Evolutionary conservation across 2,797 vertebrate species (phyloP), one percentile per base, ranked within the genome.

Genomic region (Peromyscus eremicus): DNA sequence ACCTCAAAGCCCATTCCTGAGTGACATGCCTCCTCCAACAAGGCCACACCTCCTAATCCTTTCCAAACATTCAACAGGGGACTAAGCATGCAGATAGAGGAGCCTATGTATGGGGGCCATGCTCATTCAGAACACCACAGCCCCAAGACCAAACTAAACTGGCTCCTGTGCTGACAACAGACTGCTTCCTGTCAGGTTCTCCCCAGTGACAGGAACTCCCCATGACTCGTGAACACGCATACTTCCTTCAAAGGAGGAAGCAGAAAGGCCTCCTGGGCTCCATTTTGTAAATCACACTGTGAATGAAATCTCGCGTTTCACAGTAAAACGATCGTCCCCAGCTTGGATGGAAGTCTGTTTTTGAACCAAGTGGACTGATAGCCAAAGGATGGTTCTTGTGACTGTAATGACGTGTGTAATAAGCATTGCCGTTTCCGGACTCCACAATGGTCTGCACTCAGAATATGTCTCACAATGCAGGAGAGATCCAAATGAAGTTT

Each of bases 281-380:
- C 29, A 1, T 64, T 96, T 86, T 95, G 92, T 76, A 98, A 98
- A 96, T 97, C 94, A 25, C 94, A 55, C 57, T 62, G 13, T 75
- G 85, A 97, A 90, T 2, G 1, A 95, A 89, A 93, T 0, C 0
- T 34, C 92, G 34, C 60, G 70, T 96, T 97, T 98, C 88, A 86
- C 64, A 52, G 49, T 76, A 96, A 92, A 94, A 46, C 81, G 79
- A 29, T 55, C 81, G 77, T 68, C 11, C 16, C 92, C 95, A 93
- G 79, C 11, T 86, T 95, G 96, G 84, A 76, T 96, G 49, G 40
- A 92, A 98, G 98, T 98, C 91, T 60, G 97, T 96, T 73, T 76
- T 89, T 46, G 71, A 82, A 91, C 94, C 91, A 80, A 82, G 21
- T 4, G 2, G 60, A 92, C 75, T 40, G 43, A 97, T 94, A 84